These are phyloP conservation scores for Enteromius afrohamiltoni DNA, from an alignment of 2,797 vertebrate species.

Conservation along the genomic window DNA sequence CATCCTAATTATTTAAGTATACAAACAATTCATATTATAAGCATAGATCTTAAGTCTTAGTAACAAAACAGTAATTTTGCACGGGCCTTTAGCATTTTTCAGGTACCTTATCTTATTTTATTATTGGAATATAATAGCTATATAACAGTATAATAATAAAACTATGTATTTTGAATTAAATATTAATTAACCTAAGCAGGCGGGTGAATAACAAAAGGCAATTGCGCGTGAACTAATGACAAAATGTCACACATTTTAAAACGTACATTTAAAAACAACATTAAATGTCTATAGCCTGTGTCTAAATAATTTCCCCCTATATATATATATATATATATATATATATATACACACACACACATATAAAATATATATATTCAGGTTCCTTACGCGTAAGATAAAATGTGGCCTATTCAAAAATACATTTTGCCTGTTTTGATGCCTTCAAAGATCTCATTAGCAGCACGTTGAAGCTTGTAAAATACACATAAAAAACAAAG, in stretches of 20 bases:
- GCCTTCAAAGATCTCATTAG: neutral
- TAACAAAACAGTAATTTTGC: neutral
- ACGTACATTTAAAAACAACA: neutral
- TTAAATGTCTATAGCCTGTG: neutral
- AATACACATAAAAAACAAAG: neutral
- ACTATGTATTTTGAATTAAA: neutral
- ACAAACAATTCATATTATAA: neutral
- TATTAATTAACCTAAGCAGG: neutral
- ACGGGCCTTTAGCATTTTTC: neutral
- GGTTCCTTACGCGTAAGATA: neutral
- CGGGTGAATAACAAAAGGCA: neutral
- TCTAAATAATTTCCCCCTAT: neutral
- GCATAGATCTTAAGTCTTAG: neutral
- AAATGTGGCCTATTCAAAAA: slow-evolving; percentile 4
- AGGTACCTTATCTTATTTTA: neutral
- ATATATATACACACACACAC: no score
- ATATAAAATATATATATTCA: neutral
- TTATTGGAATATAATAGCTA: neutral
- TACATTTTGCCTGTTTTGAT: neutral
- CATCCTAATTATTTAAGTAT: neutral
- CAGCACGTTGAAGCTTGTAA: neutral
- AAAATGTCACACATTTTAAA: neutral
- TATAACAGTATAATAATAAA: no score
- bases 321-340: neutral
- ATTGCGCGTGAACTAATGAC: neutral